phyloP scores from a whole-genome alignment of 2,888 invertebrate species.

The Cryptus armator region DNA sequence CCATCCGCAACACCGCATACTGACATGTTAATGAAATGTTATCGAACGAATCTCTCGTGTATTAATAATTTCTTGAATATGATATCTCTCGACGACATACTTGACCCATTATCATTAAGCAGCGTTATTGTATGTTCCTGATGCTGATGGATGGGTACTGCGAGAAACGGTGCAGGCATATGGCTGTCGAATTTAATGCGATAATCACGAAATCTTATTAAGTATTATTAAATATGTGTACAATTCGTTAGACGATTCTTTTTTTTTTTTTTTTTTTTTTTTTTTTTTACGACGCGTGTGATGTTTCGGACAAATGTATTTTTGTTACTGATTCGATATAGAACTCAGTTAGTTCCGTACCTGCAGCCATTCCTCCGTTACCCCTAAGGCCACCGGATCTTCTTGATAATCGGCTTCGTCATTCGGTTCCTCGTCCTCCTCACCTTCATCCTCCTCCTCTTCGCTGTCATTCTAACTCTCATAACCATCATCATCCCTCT shows the following conservation, averaged over 20 bases:
- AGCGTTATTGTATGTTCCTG: constrained; percentile 38
- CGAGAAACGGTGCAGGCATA: constrained; percentile 81
- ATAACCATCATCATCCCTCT: constrained; percentile 63
- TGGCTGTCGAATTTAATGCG: constrained; percentile 54
- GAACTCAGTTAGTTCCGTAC: constrained; percentile 72
- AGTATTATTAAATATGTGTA: constrained; percentile 31
- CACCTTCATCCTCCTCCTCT: constrained; percentile 80
- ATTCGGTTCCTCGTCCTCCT: constrained; percentile 57
- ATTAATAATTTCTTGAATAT: constrained; percentile 6
- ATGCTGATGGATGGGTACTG: constrained; percentile 72
- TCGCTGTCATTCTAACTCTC: constrained; percentile 46
- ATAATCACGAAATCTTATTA: constrained; percentile 18
- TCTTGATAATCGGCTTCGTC: constrained; percentile 65
- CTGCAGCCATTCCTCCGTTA: constrained; percentile 79
- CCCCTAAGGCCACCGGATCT: constrained; percentile 64
- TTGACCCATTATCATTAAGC: constrained; percentile 47
- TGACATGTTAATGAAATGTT: background rate
- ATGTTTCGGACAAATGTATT: constrained; percentile 29
- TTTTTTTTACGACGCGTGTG: constrained; percentile 13
- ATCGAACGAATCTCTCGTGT: background rate
- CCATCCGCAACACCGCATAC: background rate
- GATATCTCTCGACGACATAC: constrained; percentile 31
- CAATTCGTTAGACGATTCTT: constrained; percentile 52
- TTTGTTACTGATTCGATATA: constrained; percentile 60
- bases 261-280: background rate